Evolutionary conservation across 2,888 invertebrate genomes (phyloP), one percentile per base, ranked within the genome.

Genomic region (Cataglyphis livida): DNA sequence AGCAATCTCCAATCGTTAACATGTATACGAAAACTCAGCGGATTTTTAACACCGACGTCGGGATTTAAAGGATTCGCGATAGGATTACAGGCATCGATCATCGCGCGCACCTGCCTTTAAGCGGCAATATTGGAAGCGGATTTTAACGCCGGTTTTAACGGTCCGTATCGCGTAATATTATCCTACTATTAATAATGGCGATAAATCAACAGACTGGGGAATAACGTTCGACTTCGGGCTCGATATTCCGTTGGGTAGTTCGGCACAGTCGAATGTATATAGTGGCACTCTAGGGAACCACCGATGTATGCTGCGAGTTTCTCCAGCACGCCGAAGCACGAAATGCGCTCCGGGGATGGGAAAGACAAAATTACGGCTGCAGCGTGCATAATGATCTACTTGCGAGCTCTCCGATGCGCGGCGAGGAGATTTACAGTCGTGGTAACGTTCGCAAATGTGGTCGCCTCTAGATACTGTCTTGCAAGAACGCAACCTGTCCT

Each of bases 311-410:
- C 82, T 66, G 81, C 75, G 82, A 82, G 35, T 85, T 83, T 83
- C 62, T 70, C 65, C 35, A 38, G 68, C 78, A 64, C 41, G 65
- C 38, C 28, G 73, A 28, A 48, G 81, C 76, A 85, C 79, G 87
- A 81, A 89, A 89, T 87, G 86, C 88, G 84, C 74, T 89, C 75
- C 81, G 83, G 85, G 84, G 62, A 82, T 84, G 75, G 85, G 86
- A 85, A 88, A 87, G 88, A 90, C 87, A 87, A 91, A 91, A 91
- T 92, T 92, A 90, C 90, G 79, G 87, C 71, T 90, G 90, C 87
- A 88, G 87, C 88, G 85, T 84, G 90, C 87, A 91, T 92, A 92
- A 92, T 92, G 91, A 92, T 91, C 90, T 91, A 90, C 90, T 91
- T 87, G 88, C 84, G 71, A 86, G 84, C 83, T 82, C 83, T 85